These are phyloP conservation scores for Astreopora myriophthalma DNA, from an alignment of 64 coral and sea anemone species.

Conservation along the genomic window DNA sequence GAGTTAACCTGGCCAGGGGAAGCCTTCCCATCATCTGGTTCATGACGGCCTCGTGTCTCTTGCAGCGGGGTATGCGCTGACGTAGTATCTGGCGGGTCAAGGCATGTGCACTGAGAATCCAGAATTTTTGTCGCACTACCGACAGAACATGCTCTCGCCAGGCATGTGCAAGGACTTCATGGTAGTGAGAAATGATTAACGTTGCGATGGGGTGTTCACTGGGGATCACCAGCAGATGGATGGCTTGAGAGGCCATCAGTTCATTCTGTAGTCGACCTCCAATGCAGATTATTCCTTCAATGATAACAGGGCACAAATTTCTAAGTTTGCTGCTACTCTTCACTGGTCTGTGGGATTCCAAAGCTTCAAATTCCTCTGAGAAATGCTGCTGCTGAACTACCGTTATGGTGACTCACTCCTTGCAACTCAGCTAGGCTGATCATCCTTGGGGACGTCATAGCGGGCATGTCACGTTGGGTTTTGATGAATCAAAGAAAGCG, in stretches of 20 bases:
- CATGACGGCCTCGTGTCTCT: neutral
- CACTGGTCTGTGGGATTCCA: neutral
- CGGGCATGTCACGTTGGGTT: neutral
- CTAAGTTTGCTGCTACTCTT: neutral
- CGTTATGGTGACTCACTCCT: neutral
- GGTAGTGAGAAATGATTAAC: neutral
- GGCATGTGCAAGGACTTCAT: neutral
- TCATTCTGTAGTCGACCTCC: neutral
- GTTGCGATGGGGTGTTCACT: neutral
- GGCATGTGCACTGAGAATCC: too few relatives aligned
- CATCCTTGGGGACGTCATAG: neutral
- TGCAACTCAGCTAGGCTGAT: neutral
- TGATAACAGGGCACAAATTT: neutral
- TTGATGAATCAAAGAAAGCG: neutral
- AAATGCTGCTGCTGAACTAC: conserved; percentile 5
- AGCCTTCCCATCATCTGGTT: neutral
- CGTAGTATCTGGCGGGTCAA: neutral
- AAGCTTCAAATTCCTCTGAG: neutral
- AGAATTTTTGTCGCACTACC: neutral
- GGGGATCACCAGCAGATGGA: neutral
- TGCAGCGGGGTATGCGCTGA: neutral
- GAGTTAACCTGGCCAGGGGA: neutral
- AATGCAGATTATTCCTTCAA: neutral
- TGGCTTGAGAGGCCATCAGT: neutral
- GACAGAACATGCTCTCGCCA: neutral